Percentiles rank a stretch among this genome's conserved stretches.
Conservation (phyloP, 2,888 invertebrate species). For the Lochmaea capreae region DNA sequence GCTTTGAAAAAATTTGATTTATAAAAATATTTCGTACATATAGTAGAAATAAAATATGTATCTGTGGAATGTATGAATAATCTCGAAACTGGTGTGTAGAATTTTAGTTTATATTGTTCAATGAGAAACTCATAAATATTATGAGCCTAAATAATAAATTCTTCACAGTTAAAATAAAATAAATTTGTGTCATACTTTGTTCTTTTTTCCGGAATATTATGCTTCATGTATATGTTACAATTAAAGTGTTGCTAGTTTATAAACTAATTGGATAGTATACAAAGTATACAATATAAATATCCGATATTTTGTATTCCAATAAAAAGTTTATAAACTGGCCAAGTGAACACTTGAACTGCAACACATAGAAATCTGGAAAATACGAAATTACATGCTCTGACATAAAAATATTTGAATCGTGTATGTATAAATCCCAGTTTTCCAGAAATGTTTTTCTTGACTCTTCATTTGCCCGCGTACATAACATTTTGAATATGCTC, state of each 20-base stretch:
- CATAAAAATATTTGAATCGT: not conserved
- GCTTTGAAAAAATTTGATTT: not conserved
- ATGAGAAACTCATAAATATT: constrained; percentile 6
- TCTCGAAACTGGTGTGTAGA: not conserved
- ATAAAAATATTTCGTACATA: not conserved
- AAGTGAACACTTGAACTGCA: no score
- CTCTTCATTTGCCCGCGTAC: not conserved
- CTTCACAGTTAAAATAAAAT: not conserved
- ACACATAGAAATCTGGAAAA: not conserved
- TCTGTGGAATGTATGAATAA: not conserved
- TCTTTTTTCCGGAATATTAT: not conserved
- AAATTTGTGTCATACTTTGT: not conserved
- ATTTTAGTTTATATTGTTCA: not conserved
- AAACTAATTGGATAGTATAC: no score
- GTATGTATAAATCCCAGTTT: no score
- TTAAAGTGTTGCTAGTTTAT: no score
- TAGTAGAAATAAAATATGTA: not conserved
- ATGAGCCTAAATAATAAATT: not conserved
- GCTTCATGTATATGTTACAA: not conserved
- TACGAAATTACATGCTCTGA: not conserved
- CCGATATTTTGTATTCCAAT: no score
- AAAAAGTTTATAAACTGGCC: no score
- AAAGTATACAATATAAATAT: no score
- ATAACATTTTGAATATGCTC: not conserved
- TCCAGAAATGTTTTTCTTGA: no score